A percentile compares a stretch with the other conserved stretches of the same genome.
Conservation (phyloP, 92 coral and sea anemone genomes). For the Bergia puertoricense region DNA sequence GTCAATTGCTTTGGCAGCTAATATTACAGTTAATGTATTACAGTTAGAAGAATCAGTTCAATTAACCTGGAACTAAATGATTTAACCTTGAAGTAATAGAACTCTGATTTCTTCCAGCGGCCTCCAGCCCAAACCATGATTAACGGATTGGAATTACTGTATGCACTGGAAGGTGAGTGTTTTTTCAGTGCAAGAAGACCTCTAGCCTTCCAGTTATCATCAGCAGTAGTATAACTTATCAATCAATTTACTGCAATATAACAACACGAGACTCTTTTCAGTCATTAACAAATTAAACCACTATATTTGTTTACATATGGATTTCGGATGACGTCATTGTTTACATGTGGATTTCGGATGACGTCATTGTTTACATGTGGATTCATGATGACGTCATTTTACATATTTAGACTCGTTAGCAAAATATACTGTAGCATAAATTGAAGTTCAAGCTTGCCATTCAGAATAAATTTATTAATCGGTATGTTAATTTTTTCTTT, state of each 20-base stretch:
- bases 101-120: constrained; percentile 53
- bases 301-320: background rate
- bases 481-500: too few relatives aligned
- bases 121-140: constrained; percentile 99
- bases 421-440: too few relatives aligned
- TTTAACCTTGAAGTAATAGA: background rate
- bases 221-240: background rate
- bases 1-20: too few relatives aligned
- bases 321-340: background rate
- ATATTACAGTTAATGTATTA: too few relatives aligned
- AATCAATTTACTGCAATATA: background rate
- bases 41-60: background rate
- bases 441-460: too few relatives aligned
- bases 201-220: background rate
- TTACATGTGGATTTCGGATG: too few relatives aligned
- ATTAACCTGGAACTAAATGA: background rate
- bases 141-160: constrained; percentile 87
- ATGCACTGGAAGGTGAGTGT: constrained; percentile 81
- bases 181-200: background rate
- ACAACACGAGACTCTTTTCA: background rate
- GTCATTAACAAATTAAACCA: background rate
- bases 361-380: background rate
- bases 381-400: too few relatives aligned
- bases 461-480: too few relatives aligned
- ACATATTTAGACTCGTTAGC: too few relatives aligned